Conservation (phyloP, 2,113 vertebrate species). For the Aleadryas rufinucha region DNA sequence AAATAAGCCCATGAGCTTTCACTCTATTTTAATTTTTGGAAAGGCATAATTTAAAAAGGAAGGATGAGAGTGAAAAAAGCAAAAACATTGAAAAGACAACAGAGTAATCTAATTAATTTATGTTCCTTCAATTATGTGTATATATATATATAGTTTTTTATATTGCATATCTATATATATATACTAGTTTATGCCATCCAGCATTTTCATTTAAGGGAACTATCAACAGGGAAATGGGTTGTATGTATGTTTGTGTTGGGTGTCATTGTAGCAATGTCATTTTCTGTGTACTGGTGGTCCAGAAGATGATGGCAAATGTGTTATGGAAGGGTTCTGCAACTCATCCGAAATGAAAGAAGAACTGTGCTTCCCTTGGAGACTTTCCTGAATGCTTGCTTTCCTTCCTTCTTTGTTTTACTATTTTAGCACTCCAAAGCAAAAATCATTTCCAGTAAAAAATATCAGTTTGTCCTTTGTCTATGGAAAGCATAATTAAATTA, state of each 20-base stretch:
- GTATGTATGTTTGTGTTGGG: neutral
- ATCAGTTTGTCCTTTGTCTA: neutral
- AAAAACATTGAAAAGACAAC: neutral
- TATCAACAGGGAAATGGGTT: neutral
- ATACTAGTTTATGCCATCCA: neutral
- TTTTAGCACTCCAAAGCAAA: neutral
- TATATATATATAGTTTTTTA: neutral
- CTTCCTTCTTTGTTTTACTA: neutral
- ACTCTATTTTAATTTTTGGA: neutral
- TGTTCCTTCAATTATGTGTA: neutral
- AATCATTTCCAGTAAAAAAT: neutral
- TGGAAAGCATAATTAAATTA: constrained; percentile 19
- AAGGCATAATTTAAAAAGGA: neutral
- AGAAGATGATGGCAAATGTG: neutral
- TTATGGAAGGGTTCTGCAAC: neutral
- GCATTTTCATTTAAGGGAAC: neutral
- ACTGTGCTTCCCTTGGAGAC: neutral
- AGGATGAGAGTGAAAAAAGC: neutral
- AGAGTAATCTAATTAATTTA: neutral
- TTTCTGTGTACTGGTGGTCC: neutral
- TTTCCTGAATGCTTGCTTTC: neutral
- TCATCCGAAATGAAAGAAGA: neutral
- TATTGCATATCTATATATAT: too few species aligned
- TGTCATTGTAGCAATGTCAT: neutral
- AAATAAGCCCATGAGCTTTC: neutral